Conservation (phyloP, 1,140 invertebrate species). For the Spodoptera frugiperda region DNA sequence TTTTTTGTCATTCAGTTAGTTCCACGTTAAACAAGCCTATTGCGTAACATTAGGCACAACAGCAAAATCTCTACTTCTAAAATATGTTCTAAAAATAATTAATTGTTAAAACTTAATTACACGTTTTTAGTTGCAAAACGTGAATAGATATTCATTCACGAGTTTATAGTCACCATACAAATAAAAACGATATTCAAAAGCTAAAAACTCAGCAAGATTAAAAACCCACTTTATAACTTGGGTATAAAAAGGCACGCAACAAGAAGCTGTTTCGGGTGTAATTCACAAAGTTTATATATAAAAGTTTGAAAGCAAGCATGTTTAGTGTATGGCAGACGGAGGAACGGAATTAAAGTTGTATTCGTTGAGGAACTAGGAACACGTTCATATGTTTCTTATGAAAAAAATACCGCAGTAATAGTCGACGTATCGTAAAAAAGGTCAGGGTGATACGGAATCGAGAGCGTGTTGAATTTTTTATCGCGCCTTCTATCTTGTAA, state of each 20-base stretch:
- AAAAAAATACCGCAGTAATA: slow-evolving; percentile 59
- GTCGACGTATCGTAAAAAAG: slow-evolving; percentile 64
- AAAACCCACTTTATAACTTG: slow-evolving; percentile 3
- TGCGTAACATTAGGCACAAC: too few species aligned
- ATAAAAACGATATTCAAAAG: too few species aligned
- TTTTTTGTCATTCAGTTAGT: too few species aligned
- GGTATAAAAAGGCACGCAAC: slow-evolving; percentile 21
- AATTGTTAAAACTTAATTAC: too few species aligned
- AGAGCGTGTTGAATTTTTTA: slow-evolving; percentile 69
- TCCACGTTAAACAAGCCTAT: too few species aligned
- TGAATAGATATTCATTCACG: too few species aligned
- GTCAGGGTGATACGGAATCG: slow-evolving; percentile 61
- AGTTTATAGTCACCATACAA: too few species aligned
- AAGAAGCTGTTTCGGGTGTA: slow-evolving; percentile 50
- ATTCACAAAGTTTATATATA: slow-evolving; percentile 55
- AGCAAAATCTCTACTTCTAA: too few species aligned
- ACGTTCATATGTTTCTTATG: slow-evolving; percentile 48
- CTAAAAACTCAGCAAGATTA: slow-evolving; percentile 14
- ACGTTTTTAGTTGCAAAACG: too few species aligned
- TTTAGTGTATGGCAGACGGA: slow-evolving; percentile 50
- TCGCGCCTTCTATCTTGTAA: slow-evolving; percentile 62
- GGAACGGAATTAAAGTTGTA: slow-evolving; percentile 62
- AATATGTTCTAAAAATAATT: too few species aligned
- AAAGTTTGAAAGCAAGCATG: slow-evolving; percentile 57
- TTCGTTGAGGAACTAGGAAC: slow-evolving; percentile 27